phyloP scores from a whole-genome alignment of 2,797 vertebrate genomes.

The Cyprinodon diabolis region DNA sequence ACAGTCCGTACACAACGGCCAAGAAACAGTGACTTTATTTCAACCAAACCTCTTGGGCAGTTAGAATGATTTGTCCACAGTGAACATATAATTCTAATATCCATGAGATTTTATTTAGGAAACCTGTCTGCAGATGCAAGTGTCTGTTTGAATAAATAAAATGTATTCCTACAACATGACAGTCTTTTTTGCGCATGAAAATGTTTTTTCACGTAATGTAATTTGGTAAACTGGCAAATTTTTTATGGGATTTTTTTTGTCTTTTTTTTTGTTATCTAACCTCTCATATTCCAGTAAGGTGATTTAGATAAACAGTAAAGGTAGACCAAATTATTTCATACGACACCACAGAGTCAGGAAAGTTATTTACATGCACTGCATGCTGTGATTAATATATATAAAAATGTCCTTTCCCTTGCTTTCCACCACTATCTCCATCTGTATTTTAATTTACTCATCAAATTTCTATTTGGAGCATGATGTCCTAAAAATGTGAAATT shows the following conservation, averaged over 20 bases:
- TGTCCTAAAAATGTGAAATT: constrained; percentile 53
- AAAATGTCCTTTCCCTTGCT: constrained; percentile 7
- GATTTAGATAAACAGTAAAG: background rate
- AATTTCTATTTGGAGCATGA: constrained; percentile 39
- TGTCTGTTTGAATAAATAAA: too few species aligned
- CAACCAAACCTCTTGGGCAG: too few species aligned
- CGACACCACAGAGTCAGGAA: background rate
- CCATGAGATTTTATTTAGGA: too few species aligned
- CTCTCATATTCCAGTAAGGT: background rate
- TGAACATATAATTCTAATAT: too few species aligned
- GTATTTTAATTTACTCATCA: constrained; percentile 22
- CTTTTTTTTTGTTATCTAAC: background rate
- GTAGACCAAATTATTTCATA: background rate
- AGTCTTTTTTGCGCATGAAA: too few species aligned
- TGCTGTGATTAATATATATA: background rate
- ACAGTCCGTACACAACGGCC: too few species aligned
- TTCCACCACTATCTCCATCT: constrained; percentile 11
- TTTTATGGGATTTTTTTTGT: background rate
- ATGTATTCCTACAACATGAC: too few species aligned
- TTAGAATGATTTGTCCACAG: too few species aligned
- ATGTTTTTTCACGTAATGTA: too few species aligned
- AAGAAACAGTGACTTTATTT: too few species aligned
- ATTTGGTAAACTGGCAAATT: too few species aligned
- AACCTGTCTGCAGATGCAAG: too few species aligned
- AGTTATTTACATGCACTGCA: background rate